These are phyloP conservation scores for Protodeltote pygarga DNA, from an alignment of 2,888 invertebrate genomes.

Conservation along the genomic window DNA sequence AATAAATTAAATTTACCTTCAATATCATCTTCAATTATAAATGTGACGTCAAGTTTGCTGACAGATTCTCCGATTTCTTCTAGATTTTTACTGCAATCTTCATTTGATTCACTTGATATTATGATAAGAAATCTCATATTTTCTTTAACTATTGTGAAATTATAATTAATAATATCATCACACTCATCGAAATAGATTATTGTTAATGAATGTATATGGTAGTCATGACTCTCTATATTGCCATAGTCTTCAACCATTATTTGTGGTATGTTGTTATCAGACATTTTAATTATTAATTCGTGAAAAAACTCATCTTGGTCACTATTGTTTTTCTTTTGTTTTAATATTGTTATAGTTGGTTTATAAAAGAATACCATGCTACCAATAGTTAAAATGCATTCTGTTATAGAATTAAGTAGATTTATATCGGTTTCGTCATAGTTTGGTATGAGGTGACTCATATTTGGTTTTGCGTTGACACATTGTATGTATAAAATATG, in stretches of 20 bases:
- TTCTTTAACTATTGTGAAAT: conserved; percentile 34
- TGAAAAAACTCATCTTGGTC: conserved; percentile 32
- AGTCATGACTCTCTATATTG: conserved; percentile 14
- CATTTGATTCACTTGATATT: conserved; percentile 33
- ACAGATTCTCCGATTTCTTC: conserved; percentile 41
- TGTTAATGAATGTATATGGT: conserved; percentile 28
- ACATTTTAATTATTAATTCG: conserved; percentile 39
- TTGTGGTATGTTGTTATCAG: conserved; percentile 32
- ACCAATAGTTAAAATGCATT: conserved; percentile 48
- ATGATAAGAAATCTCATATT: conserved; percentile 57
- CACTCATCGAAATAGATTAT: conserved; percentile 51
- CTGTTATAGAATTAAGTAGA: conserved; percentile 27
- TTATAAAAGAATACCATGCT: conserved; percentile 32
- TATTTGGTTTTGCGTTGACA: neutral
- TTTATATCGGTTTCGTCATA: neutral
- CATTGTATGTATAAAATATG: neutral
- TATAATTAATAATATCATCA: conserved; percentile 32
- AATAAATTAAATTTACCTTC: conserved; percentile 41
- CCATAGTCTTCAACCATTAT: conserved; percentile 24
- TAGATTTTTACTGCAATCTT: conserved; percentile 37
- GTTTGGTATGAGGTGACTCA: neutral
- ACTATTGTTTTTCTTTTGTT: conserved; percentile 6
- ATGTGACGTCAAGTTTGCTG: conserved; percentile 56
- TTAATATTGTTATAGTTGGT: conserved; percentile 46
- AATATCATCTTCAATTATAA: conserved; percentile 47